phyloP scores from a whole-genome alignment of 2,888 invertebrate species.

The Zonitis immaculata region DNA sequence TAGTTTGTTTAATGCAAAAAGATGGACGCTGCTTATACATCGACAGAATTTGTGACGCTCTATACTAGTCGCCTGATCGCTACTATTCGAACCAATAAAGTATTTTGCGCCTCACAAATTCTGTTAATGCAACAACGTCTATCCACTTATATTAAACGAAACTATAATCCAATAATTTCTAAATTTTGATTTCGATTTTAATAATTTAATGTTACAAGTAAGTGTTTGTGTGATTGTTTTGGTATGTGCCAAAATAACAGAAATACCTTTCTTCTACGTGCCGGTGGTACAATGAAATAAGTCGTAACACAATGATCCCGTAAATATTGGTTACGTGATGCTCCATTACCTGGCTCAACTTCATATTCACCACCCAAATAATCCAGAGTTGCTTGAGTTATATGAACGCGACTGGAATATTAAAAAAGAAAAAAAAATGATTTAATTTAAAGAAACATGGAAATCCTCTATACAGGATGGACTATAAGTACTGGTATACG shows the following conservation, averaged over 20 bases:
- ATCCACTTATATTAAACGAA: too few relatives aligned
- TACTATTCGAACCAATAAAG: too few relatives aligned
- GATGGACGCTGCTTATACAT: too few relatives aligned
- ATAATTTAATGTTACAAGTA: not conserved
- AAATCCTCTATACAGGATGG: too few relatives aligned
- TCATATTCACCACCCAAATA: conserved; percentile 84
- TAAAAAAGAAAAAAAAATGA: conserved; percentile 8
- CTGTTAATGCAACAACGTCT: too few relatives aligned
- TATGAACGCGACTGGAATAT: conserved; percentile 73
- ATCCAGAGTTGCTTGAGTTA: conserved; percentile 79
- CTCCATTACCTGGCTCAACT: conserved; percentile 83
- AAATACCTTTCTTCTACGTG: conserved; percentile 74
- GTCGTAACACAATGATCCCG: conserved; percentile 80
- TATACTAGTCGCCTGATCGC: too few relatives aligned
- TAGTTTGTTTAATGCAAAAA: too few relatives aligned
- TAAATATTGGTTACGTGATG: conserved; percentile 75
- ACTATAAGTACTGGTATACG: too few relatives aligned
- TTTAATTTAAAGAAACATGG: too few relatives aligned
- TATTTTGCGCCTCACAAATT: too few relatives aligned
- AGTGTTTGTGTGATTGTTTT: not conserved
- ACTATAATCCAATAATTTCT: too few relatives aligned
- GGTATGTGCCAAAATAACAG: not conserved
- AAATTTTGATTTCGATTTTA: too few relatives aligned
- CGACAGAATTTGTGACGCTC: not conserved
- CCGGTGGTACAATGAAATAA: conserved; percentile 85